Evolutionary conservation across 2,113 vertebrate species (phyloP).

Genomic region (Sterrhoptilus dennistouni): DNA sequence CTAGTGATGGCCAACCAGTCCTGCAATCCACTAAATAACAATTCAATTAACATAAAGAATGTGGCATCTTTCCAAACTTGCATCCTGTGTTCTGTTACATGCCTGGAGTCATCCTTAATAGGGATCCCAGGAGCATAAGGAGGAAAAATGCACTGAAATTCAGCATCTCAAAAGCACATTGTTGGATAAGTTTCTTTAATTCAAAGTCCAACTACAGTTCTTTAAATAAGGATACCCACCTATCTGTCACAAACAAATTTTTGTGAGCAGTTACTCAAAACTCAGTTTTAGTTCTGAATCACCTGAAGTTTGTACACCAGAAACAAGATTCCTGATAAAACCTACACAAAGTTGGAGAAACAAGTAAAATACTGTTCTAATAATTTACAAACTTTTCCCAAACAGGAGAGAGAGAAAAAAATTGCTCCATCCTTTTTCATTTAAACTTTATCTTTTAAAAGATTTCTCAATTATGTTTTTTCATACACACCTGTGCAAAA

Average conservation of each 20-base stretch:
- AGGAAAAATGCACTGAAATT: background rate
- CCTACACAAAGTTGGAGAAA: background rate
- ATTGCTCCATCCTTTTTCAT: rapidly evolving
- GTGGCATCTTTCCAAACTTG: background rate
- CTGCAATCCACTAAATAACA: background rate
- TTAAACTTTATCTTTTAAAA: background rate
- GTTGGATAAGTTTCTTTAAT: background rate
- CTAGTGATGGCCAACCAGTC: background rate
- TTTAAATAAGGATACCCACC: background rate
- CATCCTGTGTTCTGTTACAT: background rate
- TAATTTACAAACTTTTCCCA: background rate
- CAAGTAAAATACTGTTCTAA: background rate
- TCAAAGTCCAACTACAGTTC: background rate
- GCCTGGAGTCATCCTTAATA: background rate
- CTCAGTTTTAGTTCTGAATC: background rate
- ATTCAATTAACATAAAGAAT: background rate
- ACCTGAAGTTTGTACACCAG: background rate
- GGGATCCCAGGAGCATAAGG: background rate
- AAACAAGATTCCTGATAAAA: background rate
- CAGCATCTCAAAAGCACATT: background rate
- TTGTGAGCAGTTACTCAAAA: background rate
- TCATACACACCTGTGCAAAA: background rate
- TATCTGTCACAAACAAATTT: background rate
- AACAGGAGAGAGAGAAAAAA: background rate
- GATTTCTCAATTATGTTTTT: background rate